Base-by-base conservation (phyloP, 2,888 invertebrate species). In the Operophtera brumata region DNA sequence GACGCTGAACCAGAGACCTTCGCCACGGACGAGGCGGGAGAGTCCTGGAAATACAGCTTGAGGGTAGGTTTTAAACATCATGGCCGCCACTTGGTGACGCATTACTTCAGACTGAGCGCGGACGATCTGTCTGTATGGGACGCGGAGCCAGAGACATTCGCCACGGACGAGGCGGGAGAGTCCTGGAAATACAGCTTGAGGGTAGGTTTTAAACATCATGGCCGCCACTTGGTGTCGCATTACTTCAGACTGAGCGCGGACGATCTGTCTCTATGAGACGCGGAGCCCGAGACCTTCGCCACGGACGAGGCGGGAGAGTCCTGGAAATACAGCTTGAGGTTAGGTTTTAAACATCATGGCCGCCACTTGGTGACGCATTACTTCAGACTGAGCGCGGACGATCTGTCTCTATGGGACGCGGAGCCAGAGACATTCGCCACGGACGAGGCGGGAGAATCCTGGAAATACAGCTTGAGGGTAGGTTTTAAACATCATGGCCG, bases 101-200 rank as follows among this genome's bases (percentile, higher is more conserved):
- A 96, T 70, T 98, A 98, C 84, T 96, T 98, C 78, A 90, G 96
- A 41, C 87, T 98, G 30, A 96, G 95, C 1, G 92, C 93, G 53
- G 93, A 95, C 40, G 98, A 98, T 80, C 86, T 98, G 47, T 94
- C 95, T 45, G 87, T 94, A 51, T 98, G 98, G 98, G 95, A 96
- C 72, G 92, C 94, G 0, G 96, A 97, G 82, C 97, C 98, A 0
- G 98, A 98, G 86, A 94, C 94, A 64, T 98, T 96, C 80, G 95
- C 96, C 73, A 94, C 94, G 37, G 96, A 96, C 71, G 97, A 97
- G 79, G 93, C 94, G 9, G 97, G 97, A 0, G 97, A 98, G 78
- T 94, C 95, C n/a, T 97, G 97, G 96, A 97, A 97, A 77, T 98
- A 97, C 77, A 96, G 95, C 71, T 90, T 97, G 59, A 92, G 96